Percentiles rank a stretch among this genome's conserved stretches.
These are phyloP conservation scores for Neodontobutis hainanensis DNA, from an alignment of 2,113 vertebrate genomes.

Conservation along the genomic window DNA sequence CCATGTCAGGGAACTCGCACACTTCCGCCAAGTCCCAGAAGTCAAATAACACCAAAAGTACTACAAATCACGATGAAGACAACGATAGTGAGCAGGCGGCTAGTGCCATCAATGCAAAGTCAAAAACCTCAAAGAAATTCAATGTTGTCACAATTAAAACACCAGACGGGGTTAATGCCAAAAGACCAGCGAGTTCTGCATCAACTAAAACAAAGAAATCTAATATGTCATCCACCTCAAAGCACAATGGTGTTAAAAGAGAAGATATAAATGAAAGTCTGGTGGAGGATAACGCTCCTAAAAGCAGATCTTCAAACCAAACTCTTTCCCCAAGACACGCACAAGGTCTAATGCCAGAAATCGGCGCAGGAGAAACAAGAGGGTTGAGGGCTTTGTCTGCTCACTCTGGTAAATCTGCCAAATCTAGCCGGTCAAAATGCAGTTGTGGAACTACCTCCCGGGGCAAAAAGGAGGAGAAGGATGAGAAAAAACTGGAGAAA, in stretches of 20 bases:
- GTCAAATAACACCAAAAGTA: constrained; percentile 23
- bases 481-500: constrained; percentile 21
- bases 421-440: constrained; percentile 61
- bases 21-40: constrained; percentile 30
- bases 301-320: constrained; percentile 29
- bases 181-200: constrained; percentile 27
- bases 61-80: constrained; percentile 6
- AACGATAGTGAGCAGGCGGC: too few relatives aligned
- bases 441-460: constrained; percentile 35
- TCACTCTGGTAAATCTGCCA: constrained; percentile 61
- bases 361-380: constrained; percentile 28
- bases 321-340: constrained; percentile 30
- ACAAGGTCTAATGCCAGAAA: constrained; percentile 23
- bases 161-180: constrained; percentile 23
- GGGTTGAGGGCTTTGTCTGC: constrained; percentile 61
- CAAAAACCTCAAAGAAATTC: constrained; percentile 51
- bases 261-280: constrained; percentile 14
- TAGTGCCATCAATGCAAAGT: constrained; percentile 56
- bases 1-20: constrained; percentile 37
- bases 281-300: constrained; percentile 12
- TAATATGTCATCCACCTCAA: constrained; percentile 40
- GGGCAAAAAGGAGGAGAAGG: constrained; percentile 8
- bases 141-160: constrained; percentile 44
- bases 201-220: constrained; percentile 65
- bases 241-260: constrained; percentile 19